Evolutionary conservation across 2,888 invertebrate genomes (phyloP).

Genomic region (Pterostichus niger): DNA sequence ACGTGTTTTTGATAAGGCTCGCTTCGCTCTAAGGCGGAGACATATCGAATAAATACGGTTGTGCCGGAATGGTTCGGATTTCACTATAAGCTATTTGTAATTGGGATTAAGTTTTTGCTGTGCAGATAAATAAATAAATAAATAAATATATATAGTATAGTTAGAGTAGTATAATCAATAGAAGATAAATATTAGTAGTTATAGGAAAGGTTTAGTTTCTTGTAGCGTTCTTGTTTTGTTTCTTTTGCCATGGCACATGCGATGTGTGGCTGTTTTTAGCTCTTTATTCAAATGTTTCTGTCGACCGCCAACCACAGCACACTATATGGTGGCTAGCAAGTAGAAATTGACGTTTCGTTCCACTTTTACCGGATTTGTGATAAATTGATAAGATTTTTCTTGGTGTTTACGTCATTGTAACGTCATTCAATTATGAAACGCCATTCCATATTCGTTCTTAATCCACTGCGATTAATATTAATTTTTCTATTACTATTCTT

Average conservation of each 20-base stretch:
- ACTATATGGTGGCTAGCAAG: background rate
- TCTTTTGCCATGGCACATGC: background rate
- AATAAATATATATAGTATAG: too few relatives aligned
- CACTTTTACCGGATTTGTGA: background rate
- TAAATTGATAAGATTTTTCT: conserved; percentile 23
- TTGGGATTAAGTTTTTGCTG: too few relatives aligned
- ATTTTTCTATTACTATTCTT: background rate
- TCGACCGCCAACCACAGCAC: background rate
- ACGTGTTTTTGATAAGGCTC: too few relatives aligned
- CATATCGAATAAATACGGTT: too few relatives aligned
- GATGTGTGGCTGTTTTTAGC: conserved; percentile 24
- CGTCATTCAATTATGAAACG: background rate
- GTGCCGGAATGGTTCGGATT: too few relatives aligned
- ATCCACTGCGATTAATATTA: background rate
- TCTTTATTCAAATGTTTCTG: conserved; percentile 19
- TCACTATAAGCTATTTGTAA: too few relatives aligned
- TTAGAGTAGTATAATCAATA: too few relatives aligned
- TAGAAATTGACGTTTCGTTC: conserved; percentile 10
- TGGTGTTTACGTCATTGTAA: background rate
- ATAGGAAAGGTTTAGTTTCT: background rate
- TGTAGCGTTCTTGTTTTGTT: background rate
- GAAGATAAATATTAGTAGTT: too few relatives aligned
- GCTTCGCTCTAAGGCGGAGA: too few relatives aligned
- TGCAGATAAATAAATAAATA: too few relatives aligned
- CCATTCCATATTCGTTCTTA: background rate